phyloP scores from a whole-genome alignment of 2,888 invertebrate genomes.

The Acanthoscelides obtectus region DNA sequence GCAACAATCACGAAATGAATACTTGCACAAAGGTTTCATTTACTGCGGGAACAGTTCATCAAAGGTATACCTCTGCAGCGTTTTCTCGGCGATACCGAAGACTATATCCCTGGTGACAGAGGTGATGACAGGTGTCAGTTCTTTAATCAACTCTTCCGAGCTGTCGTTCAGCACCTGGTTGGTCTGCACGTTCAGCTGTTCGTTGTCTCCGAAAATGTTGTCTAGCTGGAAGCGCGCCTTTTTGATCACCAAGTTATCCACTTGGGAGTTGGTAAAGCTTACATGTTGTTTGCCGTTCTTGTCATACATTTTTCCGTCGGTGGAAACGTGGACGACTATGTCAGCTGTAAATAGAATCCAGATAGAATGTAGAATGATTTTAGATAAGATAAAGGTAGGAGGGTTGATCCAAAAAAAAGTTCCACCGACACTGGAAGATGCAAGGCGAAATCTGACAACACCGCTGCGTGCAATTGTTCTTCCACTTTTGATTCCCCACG shows the following conservation, averaged over 20 bases:
- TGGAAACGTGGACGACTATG: conserved; percentile 54
- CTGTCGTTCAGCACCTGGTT: conserved; percentile 70
- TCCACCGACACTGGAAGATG: too few species aligned
- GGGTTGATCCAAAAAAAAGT: too few species aligned
- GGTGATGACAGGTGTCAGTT: conserved; percentile 62
- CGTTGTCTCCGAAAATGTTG: conserved; percentile 61
- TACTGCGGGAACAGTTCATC: conserved; percentile 45
- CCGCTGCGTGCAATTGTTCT: too few species aligned
- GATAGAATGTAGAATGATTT: too few species aligned
- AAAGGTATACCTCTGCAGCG: conserved; percentile 52
- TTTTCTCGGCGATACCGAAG: conserved; percentile 50
- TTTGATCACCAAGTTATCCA: conserved; percentile 57
- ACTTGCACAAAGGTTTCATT: not conserved
- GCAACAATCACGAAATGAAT: not conserved
- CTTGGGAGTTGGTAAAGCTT: conserved; percentile 55
- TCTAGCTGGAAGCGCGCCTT: conserved; percentile 58
- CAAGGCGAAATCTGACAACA: too few species aligned
- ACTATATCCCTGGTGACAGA: conserved; percentile 51
- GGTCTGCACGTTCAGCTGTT: conserved; percentile 58
- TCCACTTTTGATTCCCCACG: too few species aligned
- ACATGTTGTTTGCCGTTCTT: conserved; percentile 51
- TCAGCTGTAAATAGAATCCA: conserved; percentile 51
- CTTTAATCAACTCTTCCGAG: conserved; percentile 60
- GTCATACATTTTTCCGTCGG: conserved; percentile 52
- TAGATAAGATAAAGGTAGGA: too few species aligned